Evolutionary conservation across 2,113 vertebrate species (phyloP), one percentile per base, ranked within the genome.

Genomic region (Laterallus jamaicensis): DNA sequence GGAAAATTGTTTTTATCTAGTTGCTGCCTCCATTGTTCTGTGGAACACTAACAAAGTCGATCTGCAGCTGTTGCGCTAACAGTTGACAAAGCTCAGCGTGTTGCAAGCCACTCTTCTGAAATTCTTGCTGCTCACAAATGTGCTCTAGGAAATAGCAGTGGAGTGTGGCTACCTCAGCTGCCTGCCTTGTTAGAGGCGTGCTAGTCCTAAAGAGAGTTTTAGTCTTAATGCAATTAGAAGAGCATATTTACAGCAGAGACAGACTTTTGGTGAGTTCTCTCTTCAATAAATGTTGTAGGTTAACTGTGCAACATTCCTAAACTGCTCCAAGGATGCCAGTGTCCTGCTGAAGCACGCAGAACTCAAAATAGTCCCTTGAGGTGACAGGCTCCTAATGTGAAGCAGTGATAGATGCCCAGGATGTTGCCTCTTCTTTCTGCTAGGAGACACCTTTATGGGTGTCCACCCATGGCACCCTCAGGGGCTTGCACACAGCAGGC

Each of bases 391-490:
- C 1, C 0, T 20, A 21, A 10, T 18, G 2, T 26, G 4, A 18
- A 32, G 8, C 16, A 52, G 13, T 1, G 25, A 6, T 24, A 24
- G 42, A 50, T 16, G 24, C 40, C 59, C 70, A 6, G 49, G 25
- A 2, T n/a, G 14, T 29, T 6, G 2, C 37, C 3, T 3, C 25
- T 49, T 37, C 32, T 66, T 71, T 37, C 29, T 6, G 47, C 11
- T 14, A 25, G 31, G 15, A 12, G 21, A 13, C 15, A 2, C 11
- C 55, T 42, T 39, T 8, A 1, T 12, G 37, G 49, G 15, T 21
- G 22, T 32, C 56, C 17, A 6, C 49, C 37, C 31, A 1, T 4
- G 4, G n/a, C 31, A 5, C 37, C 66, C 40, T 28, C 15, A 0
- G 6, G n/a, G 56, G 7, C 49, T 64, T 15, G 26, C 18, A 5